Base-by-base conservation (phyloP, 2,888 invertebrate species). In the Entomobrya proxima region DNA sequence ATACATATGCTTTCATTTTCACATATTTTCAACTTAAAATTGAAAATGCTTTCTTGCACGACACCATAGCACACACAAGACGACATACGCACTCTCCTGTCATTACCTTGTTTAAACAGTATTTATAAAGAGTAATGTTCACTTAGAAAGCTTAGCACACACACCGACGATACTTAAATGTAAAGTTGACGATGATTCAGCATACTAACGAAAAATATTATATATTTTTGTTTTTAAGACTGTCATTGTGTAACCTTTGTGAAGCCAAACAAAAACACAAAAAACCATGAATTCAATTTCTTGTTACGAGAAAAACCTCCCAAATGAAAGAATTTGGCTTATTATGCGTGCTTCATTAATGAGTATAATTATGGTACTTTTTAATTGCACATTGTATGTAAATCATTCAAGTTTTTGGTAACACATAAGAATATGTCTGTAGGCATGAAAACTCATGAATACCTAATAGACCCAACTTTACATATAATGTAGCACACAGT, bases 221-320 rank as follows among this genome's bases (percentile, higher is more conserved):
- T 24, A 7, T 27, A 55, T 55, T 27, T 27, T 21, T 27, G 55
- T 11, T 27, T 11, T 27, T 21, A 32, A 27, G 5, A 50, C 4
- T 61, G 15, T 15, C 61, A 61, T 61, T 61, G 61, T 32, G n/a
- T 61, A 61, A 61, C 61, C 61, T 30, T 61, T 52, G 18, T 4
- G 21, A n/a, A 15, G n/a, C 3, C 11, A n/a, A 1, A 1, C 15
- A 15, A 55, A 18, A 24, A 55, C 27, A 55, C 24, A 55, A 18
- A 18, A 2, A 18, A 50, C n/a, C 2, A 18, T 11, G n/a, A 18
- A n/a, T 13, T 9, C 5, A 50, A 50, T 50, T 50, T 50, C 21
- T 50, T 6, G 4, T 50, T 1, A 50, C 4, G 13, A 50, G 21
- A 50, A 1, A n/a, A n/a, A n/a, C n/a, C n/a, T 50, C 2, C 50